Conservation (phyloP, 2,113 vertebrate species). For the Eurystomus gularis region DNA sequence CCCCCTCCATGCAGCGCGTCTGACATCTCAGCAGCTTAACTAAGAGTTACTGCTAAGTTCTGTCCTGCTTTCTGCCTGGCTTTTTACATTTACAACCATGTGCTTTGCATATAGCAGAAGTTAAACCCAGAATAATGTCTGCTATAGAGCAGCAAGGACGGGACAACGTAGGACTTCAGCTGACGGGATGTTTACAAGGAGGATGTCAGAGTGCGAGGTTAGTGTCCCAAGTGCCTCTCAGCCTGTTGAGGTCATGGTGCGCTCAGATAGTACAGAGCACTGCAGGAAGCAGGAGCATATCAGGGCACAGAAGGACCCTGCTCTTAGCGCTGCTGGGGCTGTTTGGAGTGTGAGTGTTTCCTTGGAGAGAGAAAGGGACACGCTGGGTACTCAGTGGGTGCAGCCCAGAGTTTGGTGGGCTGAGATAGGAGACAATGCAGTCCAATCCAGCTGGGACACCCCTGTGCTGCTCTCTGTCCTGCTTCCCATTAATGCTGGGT, state of each 20-base stretch:
- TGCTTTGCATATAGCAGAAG: neutral
- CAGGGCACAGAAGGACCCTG: neutral
- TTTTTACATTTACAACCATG: neutral
- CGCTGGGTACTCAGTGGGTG: neutral
- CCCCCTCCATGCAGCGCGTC: neutral
- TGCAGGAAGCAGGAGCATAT: neutral
- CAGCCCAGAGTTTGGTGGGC: neutral
- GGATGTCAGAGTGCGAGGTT: neutral
- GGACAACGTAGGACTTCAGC: neutral
- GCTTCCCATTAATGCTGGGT: neutral
- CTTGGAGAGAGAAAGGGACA: neutral
- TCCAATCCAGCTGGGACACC: neutral
- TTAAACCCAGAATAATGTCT: neutral
- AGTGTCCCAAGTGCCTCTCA: neutral
- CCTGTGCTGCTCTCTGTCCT: neutral
- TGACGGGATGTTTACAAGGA: neutral
- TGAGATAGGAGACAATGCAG: neutral
- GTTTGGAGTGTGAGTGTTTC: neutral
- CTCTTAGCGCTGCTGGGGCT: neutral
- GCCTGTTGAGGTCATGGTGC: rapidly evolving
- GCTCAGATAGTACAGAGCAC: neutral
- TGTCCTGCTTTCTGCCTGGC: neutral
- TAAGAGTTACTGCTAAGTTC: neutral
- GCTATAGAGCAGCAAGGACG: neutral
- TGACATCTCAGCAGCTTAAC: neutral